Evolutionary conservation across 2,797 vertebrate species (phyloP).

Genomic region (Numenius phaeopus): DNA sequence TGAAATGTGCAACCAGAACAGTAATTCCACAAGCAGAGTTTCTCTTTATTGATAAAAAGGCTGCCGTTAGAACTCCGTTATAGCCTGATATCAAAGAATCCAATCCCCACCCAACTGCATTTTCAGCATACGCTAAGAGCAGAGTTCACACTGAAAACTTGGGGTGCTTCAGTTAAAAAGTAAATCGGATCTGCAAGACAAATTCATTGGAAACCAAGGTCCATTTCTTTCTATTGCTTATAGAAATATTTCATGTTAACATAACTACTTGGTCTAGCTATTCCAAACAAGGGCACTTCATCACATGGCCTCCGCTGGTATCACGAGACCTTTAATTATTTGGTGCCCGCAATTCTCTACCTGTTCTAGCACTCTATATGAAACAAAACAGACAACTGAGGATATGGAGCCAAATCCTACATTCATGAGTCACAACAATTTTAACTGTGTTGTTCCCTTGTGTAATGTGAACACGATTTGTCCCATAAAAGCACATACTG

Average conservation of each 20-base stretch:
- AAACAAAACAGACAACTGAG: background rate
- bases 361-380: background rate
- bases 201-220: background rate
- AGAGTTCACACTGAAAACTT: background rate
- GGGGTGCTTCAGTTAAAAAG: background rate
- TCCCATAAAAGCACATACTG: background rate
- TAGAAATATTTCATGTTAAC: accelerated
- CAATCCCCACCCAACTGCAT: background rate
- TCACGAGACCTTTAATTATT: background rate
- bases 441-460: background rate
- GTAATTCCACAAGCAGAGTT: background rate
- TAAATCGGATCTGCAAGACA: background rate
- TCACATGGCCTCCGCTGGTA: background rate
- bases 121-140: background rate
- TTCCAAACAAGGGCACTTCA: background rate
- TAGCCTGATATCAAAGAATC: background rate
- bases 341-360: background rate
- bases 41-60: background rate
- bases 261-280: background rate
- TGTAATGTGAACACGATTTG: background rate
- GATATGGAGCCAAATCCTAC: background rate
- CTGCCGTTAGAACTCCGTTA: accelerated
- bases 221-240: background rate
- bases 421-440: background rate
- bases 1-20: too few species aligned